phyloP scores from a whole-genome alignment of 2,797 vertebrate genomes.

The Sebastes ruberrimus region DNA sequence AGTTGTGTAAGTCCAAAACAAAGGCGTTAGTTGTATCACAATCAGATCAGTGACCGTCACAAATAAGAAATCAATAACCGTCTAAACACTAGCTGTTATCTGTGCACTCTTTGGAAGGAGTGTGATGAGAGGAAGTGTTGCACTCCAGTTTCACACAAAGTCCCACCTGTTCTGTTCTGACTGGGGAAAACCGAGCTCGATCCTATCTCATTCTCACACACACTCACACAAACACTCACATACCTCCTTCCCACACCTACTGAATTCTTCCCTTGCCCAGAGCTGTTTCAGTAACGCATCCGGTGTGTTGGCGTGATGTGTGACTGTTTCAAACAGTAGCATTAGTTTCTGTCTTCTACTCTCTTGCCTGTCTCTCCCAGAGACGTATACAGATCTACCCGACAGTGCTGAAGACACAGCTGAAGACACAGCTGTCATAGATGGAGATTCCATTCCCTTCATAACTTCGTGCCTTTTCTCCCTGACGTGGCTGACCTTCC shows the following conservation, averaged over 20 bases:
- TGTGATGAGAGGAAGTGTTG: constrained; percentile 22
- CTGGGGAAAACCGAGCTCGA: background rate
- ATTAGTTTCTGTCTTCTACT: constrained; percentile 11
- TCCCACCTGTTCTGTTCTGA: constrained; percentile 34
- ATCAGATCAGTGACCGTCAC: background rate
- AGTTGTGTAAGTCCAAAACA: background rate
- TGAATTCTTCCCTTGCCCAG: constrained; percentile 28
- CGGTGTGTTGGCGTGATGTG: constrained; percentile 21
- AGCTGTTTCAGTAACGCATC: constrained; percentile 37
- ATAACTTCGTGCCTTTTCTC: constrained; percentile 42
- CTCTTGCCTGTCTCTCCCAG: constrained; percentile 1
- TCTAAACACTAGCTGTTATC: background rate
- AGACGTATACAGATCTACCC: constrained; percentile 15
- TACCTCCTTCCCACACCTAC: constrained; percentile 14
- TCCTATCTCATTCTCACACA: background rate
- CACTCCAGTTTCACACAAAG: constrained; percentile 16
- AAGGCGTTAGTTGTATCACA: background rate
- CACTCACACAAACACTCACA: background rate
- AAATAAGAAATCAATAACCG: background rate
- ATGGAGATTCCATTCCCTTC: constrained; percentile 41
- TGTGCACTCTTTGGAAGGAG: background rate
- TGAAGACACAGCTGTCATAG: constrained; percentile 56
- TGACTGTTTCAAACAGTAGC: constrained; percentile 30
- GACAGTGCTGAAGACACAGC: constrained; percentile 9
- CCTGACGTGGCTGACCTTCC: constrained; percentile 32